Evolutionary conservation across 1,140 invertebrate species (phyloP), one percentile per base, ranked within the genome.

Genomic region (Thaumetopoea pityocampa): DNA sequence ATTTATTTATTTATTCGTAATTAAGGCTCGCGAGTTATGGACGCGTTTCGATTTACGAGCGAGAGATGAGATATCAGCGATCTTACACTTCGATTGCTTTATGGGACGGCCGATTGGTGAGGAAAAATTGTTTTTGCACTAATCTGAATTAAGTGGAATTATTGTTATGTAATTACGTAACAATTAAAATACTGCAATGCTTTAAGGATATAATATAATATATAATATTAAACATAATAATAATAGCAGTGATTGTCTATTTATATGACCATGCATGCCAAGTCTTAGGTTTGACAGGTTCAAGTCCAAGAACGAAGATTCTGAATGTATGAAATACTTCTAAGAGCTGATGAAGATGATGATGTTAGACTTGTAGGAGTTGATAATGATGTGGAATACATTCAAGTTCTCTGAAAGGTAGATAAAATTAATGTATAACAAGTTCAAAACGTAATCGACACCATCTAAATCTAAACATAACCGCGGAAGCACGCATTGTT

Each of bases 1-100:
- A 83, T 83, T 83, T 83, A 82, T 82, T 82, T 82, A 81, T 82
- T 82, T 82, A 83, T 83, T 78, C 77, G 76, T 83, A 83, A 83
- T 83, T 81, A 83, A 83, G 62, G 56, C 50, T 61, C 66, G 59
- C 63, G 69, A 83, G 74, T 83, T 81, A 81, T 78, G 68, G 65
- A 14, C 51, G 46, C 18, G 28, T 24, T 38, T 30, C 59, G 66
- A 83, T 80, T 83, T 83, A 83, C 68, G 68, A 72, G 35, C 60
- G 43, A 37, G 27, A 52, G 69, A 68, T 69, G 64, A 71, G 57
- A 67, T 82, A 82, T 82, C 78, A 69, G 47, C 24, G 34, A 44
- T 36, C 20, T 6, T 30, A 17, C 32, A 41, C 51, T 61, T 44
- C 42, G 50, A 52, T 55, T 53, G 55, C 53, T 68, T 65, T 68